A percentile compares a stretch with the other conserved stretches of the same genome.
These are phyloP conservation scores for Nipponia nippon DNA, from an alignment of 2,113 vertebrate species.

Conservation along the genomic window DNA sequence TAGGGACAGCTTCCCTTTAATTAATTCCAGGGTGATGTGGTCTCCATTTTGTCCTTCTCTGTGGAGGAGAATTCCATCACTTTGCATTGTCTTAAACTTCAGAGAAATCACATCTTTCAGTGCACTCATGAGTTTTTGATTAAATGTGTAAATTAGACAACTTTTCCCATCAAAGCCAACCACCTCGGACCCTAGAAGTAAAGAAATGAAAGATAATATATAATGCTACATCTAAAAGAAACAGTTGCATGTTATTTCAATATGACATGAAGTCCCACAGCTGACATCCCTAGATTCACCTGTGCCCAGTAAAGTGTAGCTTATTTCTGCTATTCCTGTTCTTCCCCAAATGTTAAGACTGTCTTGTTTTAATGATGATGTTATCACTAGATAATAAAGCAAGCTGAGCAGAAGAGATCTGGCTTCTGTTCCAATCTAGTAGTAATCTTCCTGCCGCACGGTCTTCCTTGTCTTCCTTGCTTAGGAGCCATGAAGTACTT, in stretches of 20 bases:
- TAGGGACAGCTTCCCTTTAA: constrained; percentile 80
- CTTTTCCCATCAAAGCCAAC: constrained; percentile 83
- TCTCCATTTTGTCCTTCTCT: constrained; percentile 76
- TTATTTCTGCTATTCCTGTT: not conserved
- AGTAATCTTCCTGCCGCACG: not conserved
- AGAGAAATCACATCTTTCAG: constrained; percentile 81
- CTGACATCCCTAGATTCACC: not conserved
- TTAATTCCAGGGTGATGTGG: constrained; percentile 77
- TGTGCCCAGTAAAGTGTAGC: not conserved
- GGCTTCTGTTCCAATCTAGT: not conserved
- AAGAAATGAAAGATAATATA: constrained; percentile 47
- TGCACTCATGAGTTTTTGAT: constrained; percentile 66
- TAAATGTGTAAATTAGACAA: constrained; percentile 79
- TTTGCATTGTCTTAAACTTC: constrained; percentile 86
- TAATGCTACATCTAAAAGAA: not conserved
- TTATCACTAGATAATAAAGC: not conserved
- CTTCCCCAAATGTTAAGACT: not conserved
- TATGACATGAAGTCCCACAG: not conserved
- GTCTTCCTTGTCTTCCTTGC: not conserved
- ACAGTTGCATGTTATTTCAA: not conserved
- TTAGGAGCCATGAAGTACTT: not conserved
- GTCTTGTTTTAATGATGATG: not conserved
- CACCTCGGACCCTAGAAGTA: constrained; percentile 82
- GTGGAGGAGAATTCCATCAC: constrained; percentile 81
- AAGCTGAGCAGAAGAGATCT: not conserved